These are phyloP conservation scores for Rhopilema esculentum DNA, from an alignment of 30 jellyfish, hydroid and myxozoan species.

Conservation along the genomic window DNA sequence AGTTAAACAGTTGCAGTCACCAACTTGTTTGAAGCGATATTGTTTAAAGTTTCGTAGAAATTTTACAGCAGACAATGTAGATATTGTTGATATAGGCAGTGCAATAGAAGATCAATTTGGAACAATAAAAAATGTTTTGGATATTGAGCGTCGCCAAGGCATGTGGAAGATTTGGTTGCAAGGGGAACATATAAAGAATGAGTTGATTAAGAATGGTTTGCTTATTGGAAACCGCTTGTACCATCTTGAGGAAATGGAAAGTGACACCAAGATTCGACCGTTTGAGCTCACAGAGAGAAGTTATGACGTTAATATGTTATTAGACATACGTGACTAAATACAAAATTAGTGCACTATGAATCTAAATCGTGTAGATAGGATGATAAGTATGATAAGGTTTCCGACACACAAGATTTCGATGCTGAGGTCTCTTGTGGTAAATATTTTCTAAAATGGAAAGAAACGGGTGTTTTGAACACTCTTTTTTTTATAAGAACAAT, in stretches of 20 bases:
- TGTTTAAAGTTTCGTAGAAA: constrained; percentile 39
- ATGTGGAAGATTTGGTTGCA: constrained; percentile 45
- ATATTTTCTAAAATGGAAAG: too few species aligned
- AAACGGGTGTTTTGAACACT: too few species aligned
- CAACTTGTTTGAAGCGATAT: neutral
- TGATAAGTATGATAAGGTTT: too few species aligned
- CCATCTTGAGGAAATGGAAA: constrained; percentile 17
- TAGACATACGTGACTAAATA: neutral
- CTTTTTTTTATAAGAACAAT: too few species aligned
- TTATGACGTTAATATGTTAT: neutral
- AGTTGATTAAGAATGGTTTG: constrained; percentile 12
- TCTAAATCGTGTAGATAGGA: too few species aligned
- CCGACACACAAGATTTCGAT: too few species aligned
- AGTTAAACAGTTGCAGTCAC: neutral
- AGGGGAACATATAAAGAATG: constrained; percentile 23
- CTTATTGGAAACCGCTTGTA: constrained; percentile 8
- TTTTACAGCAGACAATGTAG: neutral
- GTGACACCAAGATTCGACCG: neutral
- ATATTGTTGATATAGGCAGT: constrained; percentile 18
- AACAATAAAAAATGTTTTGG: neutral
- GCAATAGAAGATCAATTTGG: constrained; percentile 48
- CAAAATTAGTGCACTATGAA: too few species aligned
- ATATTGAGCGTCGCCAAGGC: constrained; percentile 2
- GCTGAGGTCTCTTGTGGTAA: too few species aligned
- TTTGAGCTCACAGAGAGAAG: neutral